phyloP scores from a whole-genome alignment of 2,888 invertebrate species.

The Nebria salina region DNA sequence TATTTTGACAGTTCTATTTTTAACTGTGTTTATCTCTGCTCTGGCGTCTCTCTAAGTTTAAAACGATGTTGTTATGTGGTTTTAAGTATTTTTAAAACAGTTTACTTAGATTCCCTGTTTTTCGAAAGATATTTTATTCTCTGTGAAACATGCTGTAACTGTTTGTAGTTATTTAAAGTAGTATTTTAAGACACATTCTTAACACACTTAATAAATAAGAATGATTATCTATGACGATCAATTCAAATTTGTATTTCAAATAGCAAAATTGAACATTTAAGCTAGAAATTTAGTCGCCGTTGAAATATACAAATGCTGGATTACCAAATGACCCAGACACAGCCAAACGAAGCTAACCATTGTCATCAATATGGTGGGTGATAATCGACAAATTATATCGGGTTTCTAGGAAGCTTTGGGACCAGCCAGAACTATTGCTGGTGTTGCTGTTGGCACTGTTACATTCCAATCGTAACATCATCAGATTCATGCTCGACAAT shows the following conservation, averaged over 20 bases:
- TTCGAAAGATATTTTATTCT: conserved; percentile 35
- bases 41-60: not conserved
- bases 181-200: not conserved
- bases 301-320: not conserved
- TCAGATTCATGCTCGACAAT: not conserved
- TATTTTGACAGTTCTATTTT: not conserved
- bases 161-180: not conserved
- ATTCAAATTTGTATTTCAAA: not conserved
- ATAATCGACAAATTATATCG: conserved; percentile 28
- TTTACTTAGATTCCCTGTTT: conserved; percentile 35
- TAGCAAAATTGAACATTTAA: not conserved
- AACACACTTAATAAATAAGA: not conserved
- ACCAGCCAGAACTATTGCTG: not conserved
- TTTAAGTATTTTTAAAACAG: conserved; percentile 27
- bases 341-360: conserved; percentile 6
- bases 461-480: conserved; percentile 25
- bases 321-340: not conserved
- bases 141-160: conserved; percentile 6
- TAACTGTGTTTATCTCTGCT: not conserved
- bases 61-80: conserved; percentile 3
- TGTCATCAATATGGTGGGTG: conserved; percentile 12
- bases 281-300: not conserved
- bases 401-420: not conserved
- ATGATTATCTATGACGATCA: not conserved
- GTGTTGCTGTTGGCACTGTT: conserved; percentile 18